Conservation (phyloP, 2,888 invertebrate species). For the Lysandra bellargus region DNA sequence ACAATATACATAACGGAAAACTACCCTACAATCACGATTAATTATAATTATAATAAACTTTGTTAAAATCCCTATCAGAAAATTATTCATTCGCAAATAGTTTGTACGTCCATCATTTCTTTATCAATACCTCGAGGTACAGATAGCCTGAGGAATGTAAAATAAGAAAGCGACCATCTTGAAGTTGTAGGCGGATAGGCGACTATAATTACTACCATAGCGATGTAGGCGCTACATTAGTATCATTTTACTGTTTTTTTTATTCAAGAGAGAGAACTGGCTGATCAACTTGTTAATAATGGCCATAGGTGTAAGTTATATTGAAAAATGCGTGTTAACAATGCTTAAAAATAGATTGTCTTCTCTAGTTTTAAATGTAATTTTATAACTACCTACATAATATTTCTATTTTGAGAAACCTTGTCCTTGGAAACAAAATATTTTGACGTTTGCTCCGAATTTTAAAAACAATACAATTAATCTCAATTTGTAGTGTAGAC, state of each 20-base stretch:
- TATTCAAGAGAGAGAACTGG: slow-evolving; percentile 1
- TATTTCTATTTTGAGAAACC: not conserved
- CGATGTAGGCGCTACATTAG: slow-evolving; percentile 19
- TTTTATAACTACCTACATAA: not conserved
- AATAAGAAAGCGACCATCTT: not conserved
- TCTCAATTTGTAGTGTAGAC: not conserved
- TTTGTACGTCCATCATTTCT: not conserved
- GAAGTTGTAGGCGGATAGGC: slow-evolving; percentile 18
- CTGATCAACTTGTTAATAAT: not conserved
- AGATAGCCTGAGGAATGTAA: slow-evolving; percentile 6
- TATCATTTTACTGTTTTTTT: slow-evolving; percentile 3
- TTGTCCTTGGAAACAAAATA: not conserved
- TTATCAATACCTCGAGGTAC: not conserved
- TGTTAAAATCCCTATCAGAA: not conserved
- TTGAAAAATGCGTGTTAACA: not conserved
- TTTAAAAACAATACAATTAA: not conserved
- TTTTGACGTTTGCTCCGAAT: not conserved
- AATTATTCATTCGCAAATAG: not conserved
- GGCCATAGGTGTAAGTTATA: not conserved
- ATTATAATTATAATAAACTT: not conserved
- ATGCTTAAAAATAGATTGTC: not conserved
- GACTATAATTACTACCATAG: slow-evolving; percentile 16
- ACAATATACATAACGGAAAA: not conserved
- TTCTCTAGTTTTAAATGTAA: not conserved
- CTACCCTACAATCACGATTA: not conserved